Conservation (phyloP, 1,140 invertebrate species). For the Caenorhabditis tropicalis region DNA sequence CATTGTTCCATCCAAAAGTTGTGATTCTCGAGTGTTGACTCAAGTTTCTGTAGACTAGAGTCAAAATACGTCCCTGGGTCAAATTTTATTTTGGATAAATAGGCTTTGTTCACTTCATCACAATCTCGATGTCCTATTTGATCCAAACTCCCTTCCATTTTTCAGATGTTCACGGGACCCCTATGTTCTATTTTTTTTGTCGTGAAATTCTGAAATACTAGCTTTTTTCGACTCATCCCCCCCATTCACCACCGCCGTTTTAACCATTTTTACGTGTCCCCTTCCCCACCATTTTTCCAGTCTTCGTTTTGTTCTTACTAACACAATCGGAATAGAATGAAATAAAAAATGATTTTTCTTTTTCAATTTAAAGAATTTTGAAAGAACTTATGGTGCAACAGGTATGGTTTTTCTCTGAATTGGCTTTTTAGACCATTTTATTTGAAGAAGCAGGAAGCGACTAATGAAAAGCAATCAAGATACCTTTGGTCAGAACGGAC, state of each 20-base stretch:
- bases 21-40: background rate
- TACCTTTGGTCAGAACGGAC: no score
- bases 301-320: constrained; percentile 4
- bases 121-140: background rate
- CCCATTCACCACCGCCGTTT: background rate
- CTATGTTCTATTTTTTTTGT: background rate
- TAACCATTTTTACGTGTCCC: constrained; percentile 22
- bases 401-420: no score
- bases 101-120: no score
- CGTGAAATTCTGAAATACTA: background rate
- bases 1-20: background rate
- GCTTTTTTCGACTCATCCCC: background rate
- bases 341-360: background rate
- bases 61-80: background rate
- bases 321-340: background rate
- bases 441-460: no score
- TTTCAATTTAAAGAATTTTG: background rate
- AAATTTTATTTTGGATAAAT: background rate
- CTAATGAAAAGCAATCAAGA: no score
- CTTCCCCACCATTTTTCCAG: background rate
- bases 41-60: background rate
- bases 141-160: background rate
- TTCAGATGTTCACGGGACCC: background rate
- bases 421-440: no score
- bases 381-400: no score